Base-by-base conservation (phyloP, 2,888 invertebrate species). In the Allophyes oxyacanthae region DNA sequence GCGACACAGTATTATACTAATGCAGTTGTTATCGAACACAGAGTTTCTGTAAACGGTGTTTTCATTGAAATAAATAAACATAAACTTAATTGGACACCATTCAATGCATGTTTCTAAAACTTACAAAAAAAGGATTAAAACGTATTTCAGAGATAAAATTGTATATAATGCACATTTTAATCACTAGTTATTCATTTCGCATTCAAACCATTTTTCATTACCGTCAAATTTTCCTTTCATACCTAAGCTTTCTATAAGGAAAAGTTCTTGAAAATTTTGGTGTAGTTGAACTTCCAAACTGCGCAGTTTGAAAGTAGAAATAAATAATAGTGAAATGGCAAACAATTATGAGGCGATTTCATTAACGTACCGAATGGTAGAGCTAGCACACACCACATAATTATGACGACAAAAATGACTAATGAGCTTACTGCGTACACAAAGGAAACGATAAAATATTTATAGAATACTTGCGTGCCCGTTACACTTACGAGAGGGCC, bases 361-460 rank as follows among this genome's bases (percentile, higher is more conserved):
- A 57, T 60, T 54, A 46, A 41, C 49, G 45, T 56, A 44, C 34
- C 49, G 52, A 57, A 62, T 41, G 48, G 48, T 53, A 46, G 42
- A 46, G 54, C 45, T 37, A 36, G 32, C 38, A 38, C 26, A 58
- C 59, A 54, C 54, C 45, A 46, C 37, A 57, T 60, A 75, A 72
- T 78, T 74, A 72, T 59, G 53, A 63, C 64, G 64, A 71, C 64
- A 63, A 74, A 77, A 77, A 79, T 79, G 68, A 77, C 77, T 74
- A 79, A 79, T 77, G 72, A 75, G 70, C 55, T 77, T 72, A 70
- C 66, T 64, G 62, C 50, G 61, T 66, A 71, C 61, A 75, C 73
- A 72, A 72, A 78, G 75, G 76, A 78, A 78, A 65, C 64, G 41
- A 73, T 79, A 67, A 78, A 78, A 78, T 78, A 79, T 80, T 79